Evolutionary conservation across 2,797 vertebrate species (phyloP).

Genomic region (Heliangelus exortis): DNA sequence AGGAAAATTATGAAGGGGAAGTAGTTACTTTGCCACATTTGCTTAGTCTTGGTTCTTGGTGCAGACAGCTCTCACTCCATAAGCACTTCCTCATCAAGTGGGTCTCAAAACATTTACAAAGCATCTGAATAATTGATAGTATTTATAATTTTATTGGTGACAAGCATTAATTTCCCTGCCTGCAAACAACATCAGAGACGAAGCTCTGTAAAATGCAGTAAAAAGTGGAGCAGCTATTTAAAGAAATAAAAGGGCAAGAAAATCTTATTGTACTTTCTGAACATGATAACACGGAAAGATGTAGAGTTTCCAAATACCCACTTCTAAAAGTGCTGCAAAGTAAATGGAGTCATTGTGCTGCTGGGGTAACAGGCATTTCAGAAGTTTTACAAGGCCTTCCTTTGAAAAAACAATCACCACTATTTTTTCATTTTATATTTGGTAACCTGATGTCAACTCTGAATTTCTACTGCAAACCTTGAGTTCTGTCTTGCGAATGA

Average conservation of each 20-base stretch:
- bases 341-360: neutral
- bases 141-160: slow-evolving; percentile 41
- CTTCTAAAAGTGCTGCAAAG: neutral
- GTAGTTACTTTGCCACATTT: neutral
- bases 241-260: slow-evolving; percentile 38
- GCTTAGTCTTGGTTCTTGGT: neutral
- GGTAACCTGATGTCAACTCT: neutral
- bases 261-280: neutral
- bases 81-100: slow-evolving; percentile 51
- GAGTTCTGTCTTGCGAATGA: neutral
- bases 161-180: slow-evolving; percentile 7
- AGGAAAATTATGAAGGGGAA: neutral
- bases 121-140: slow-evolving; percentile 59
- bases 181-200: neutral
- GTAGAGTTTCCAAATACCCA: neutral
- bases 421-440: neutral
- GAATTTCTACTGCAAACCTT: neutral
- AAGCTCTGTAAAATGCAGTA: neutral
- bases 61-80: slow-evolving; percentile 21
- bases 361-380: neutral
- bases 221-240: slow-evolving; percentile 39
- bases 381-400: neutral
- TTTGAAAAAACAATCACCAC: neutral
- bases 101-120: slow-evolving; percentile 64
- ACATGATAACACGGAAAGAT: neutral